These are phyloP conservation scores for Atrina japonica DNA, from an alignment of 2,888 invertebrate genomes.

Conservation along the genomic window DNA sequence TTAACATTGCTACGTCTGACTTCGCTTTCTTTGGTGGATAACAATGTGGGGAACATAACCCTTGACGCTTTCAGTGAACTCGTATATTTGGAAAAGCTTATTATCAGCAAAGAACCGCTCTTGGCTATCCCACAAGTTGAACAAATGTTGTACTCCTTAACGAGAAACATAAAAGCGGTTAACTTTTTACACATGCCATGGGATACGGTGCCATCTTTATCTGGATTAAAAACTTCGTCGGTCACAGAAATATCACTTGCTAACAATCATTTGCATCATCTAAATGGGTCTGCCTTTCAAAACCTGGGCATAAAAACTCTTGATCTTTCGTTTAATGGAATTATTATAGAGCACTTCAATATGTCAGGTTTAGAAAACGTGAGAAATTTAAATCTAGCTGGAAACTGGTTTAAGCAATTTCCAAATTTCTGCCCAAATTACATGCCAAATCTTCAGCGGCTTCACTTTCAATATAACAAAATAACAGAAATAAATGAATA, in stretches of 20 bases:
- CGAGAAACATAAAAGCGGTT: background rate
- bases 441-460: slow-evolving; percentile 1
- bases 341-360: background rate
- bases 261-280: slow-evolving; percentile 3
- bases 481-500: slow-evolving; percentile 8
- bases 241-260: slow-evolving; percentile 6
- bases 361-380: slow-evolving; percentile 19
- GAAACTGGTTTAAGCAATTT: slow-evolving; percentile 12
- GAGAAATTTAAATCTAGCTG: slow-evolving; percentile 1
- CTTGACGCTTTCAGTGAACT: slow-evolving; percentile 13
- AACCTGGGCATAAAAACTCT: background rate
- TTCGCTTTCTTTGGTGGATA: slow-evolving; percentile 7
- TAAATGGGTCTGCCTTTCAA: background rate
- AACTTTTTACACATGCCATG: background rate
- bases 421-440: slow-evolving; percentile 29
- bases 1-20: background rate
- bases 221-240: slow-evolving; percentile 2
- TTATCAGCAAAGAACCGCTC: slow-evolving; percentile 6
- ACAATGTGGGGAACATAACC: slow-evolving; percentile 9
- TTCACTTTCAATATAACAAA: slow-evolving; percentile 17
- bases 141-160: background rate
- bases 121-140: background rate
- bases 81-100: slow-evolving; percentile 1
- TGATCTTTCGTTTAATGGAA: slow-evolving; percentile 18
- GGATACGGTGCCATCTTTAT: slow-evolving; percentile 9